Evolutionary conservation across 1,140 invertebrate genomes (phyloP).

Genomic region (Microplitis mediator): DNA sequence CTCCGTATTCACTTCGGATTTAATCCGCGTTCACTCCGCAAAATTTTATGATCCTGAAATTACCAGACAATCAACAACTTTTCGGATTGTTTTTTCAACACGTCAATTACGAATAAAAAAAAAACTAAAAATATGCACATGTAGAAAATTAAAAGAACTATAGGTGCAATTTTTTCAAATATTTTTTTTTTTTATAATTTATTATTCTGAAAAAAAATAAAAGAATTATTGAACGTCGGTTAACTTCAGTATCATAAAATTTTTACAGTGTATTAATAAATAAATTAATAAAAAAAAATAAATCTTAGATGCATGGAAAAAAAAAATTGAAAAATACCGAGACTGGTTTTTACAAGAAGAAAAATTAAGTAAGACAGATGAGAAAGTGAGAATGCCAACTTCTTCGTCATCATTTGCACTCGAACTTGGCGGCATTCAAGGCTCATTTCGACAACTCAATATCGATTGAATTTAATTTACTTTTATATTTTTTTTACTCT

Average conservation of each 20-base stretch:
- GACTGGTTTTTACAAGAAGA: constrained; percentile 61
- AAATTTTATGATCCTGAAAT: no score
- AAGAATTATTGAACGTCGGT: no score
- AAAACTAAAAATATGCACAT: no score
- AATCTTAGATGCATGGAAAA: constrained; percentile 52
- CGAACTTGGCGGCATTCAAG: constrained; percentile 58
- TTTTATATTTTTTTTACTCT: neutral
- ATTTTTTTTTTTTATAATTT: no score
- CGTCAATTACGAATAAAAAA: neutral
- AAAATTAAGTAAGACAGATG: constrained; percentile 56
- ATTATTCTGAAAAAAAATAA: no score
- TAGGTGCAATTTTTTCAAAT: no score
- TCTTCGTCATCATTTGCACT: constrained; percentile 44
- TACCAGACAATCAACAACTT: no score
- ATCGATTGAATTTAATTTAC: constrained; percentile 51
- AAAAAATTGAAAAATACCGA: constrained; percentile 54
- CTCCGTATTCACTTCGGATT: no score
- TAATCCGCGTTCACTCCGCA: no score
- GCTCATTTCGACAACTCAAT: constrained; percentile 60
- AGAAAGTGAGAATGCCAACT: constrained; percentile 52
- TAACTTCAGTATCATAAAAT: no score
- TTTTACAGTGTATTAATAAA: neutral
- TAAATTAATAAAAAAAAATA: constrained; percentile 1
- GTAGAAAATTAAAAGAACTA: no score
- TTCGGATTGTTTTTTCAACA: no score